Percentiles rank a stretch among this genome's conserved stretches.
phyloP scores from a whole-genome alignment of 2,888 invertebrate species.

The Eristalis intricaria region DNA sequence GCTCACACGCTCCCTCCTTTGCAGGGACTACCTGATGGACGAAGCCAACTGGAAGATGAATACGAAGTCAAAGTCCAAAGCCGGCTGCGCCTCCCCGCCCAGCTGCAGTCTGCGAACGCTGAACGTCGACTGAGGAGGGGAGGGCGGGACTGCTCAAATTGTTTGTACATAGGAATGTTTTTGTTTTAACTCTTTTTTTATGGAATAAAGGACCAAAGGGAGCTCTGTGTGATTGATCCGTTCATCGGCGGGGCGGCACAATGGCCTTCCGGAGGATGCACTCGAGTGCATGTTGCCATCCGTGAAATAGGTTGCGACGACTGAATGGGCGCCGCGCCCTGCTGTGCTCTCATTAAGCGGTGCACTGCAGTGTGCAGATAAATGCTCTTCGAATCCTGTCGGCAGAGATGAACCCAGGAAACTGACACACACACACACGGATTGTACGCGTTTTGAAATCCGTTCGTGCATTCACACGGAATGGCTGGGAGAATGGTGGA shows the following conservation, averaged over 20 bases:
- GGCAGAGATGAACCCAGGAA: neutral
- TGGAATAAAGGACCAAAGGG: constrained; percentile 7
- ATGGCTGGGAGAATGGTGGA: neutral
- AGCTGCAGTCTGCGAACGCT: constrained; percentile 36
- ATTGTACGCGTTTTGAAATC: constrained; percentile 19
- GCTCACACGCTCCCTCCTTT: constrained; percentile 68
- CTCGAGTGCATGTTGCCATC: constrained; percentile 43
- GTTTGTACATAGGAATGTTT: constrained; percentile 13
- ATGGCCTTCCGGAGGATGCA: constrained; percentile 27
- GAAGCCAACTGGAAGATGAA: constrained; percentile 81
- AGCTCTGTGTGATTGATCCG: constrained; percentile 19
- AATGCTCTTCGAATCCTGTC: neutral
- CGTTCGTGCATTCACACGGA: constrained; percentile 33
- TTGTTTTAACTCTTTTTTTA: constrained; percentile 1
- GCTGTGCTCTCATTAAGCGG: neutral
- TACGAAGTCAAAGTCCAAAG: constrained; percentile 78
- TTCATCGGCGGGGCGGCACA: constrained; percentile 35
- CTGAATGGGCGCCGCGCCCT: neutral
- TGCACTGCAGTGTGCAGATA: constrained; percentile 33
- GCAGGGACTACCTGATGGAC: constrained; percentile 84
- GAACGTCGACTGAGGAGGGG: constrained; percentile 21
- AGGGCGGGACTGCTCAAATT: neutral
- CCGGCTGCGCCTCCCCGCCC: neutral
- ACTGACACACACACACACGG: constrained; percentile 17
- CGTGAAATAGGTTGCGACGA: constrained; percentile 45